These are phyloP conservation scores for Cheiracanthium punctorium DNA, from an alignment of 2,888 invertebrate species.

Conservation along the genomic window DNA sequence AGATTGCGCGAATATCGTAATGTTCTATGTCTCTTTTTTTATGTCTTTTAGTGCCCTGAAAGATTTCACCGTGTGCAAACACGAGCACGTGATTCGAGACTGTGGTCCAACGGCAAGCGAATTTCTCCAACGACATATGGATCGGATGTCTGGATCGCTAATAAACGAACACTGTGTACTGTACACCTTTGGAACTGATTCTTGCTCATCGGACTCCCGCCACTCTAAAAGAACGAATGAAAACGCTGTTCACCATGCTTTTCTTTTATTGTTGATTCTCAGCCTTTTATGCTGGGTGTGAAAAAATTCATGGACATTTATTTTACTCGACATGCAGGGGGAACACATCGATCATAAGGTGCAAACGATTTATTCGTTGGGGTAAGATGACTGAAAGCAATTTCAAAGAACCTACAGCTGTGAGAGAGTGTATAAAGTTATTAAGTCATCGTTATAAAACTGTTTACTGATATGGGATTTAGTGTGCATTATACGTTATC, in stretches of 20 bases:
- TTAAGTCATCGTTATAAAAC: too few species aligned
- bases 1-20: too few species aligned
- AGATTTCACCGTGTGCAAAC: conserved; percentile 70
- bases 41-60: conserved; percentile 64
- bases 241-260: neutral
- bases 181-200: conserved; percentile 70
- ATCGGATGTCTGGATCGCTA: conserved; percentile 70
- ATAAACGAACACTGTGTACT: conserved; percentile 71
- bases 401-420: too few species aligned
- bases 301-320: neutral
- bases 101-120: conserved; percentile 70
- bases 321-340: too few species aligned
- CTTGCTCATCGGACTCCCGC: conserved; percentile 48
- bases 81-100: conserved; percentile 61
- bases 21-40: neutral
- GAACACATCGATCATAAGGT: too few species aligned
- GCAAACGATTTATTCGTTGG: too few species aligned
- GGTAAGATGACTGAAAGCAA: too few species aligned
- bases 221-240: neutral
- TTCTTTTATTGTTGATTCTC: conserved; percentile 15
- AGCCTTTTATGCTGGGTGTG: neutral
- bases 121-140: conserved; percentile 70
- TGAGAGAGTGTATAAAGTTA: too few species aligned
- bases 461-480: too few species aligned
- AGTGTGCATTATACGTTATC: too few species aligned